Evolutionary conservation across 37 sponge, comb jelly and placozoan genomes (phyloP).

Genomic region (Agelas oroides): DNA sequence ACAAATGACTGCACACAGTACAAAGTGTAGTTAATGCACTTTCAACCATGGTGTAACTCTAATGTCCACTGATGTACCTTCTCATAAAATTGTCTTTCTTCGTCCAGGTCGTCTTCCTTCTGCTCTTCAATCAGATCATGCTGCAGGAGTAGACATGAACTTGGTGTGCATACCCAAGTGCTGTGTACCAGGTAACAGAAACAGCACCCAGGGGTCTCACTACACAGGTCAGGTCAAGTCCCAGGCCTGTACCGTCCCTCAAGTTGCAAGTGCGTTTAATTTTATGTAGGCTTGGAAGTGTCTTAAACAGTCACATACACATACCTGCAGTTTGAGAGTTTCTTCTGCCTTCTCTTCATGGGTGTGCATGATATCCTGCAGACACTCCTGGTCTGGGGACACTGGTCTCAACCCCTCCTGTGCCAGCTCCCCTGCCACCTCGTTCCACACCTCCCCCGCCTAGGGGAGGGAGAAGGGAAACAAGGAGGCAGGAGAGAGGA

Average conservation of each 20-base stretch:
- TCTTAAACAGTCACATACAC: neutral
- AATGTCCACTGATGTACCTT: constrained; percentile 65
- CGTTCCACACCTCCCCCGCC: constrained; percentile 96
- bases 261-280: too few relatives aligned
- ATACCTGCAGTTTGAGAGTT: constrained; percentile 77
- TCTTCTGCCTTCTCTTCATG: constrained; percentile 88
- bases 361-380: constrained; percentile 85
- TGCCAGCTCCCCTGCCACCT: constrained; percentile 88
- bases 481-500: too few relatives aligned
- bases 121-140: constrained; percentile 75
- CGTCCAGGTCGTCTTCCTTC: constrained; percentile 51
- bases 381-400: constrained; percentile 88
- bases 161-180: too few relatives aligned
- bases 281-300: too few relatives aligned
- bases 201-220: too few relatives aligned
- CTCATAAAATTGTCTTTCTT: constrained; percentile 79
- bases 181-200: too few relatives aligned
- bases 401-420: constrained; percentile 89
- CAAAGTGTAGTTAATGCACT: too few relatives aligned
- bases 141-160: too few relatives aligned
- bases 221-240: too few relatives aligned
- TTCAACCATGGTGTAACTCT: too few relatives aligned
- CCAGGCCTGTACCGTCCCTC: too few relatives aligned
- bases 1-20: neutral
- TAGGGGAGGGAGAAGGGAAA: neutral